Base-by-base conservation (phyloP, 2,113 vertebrate genomes). In the Sciurus niger region DNA sequence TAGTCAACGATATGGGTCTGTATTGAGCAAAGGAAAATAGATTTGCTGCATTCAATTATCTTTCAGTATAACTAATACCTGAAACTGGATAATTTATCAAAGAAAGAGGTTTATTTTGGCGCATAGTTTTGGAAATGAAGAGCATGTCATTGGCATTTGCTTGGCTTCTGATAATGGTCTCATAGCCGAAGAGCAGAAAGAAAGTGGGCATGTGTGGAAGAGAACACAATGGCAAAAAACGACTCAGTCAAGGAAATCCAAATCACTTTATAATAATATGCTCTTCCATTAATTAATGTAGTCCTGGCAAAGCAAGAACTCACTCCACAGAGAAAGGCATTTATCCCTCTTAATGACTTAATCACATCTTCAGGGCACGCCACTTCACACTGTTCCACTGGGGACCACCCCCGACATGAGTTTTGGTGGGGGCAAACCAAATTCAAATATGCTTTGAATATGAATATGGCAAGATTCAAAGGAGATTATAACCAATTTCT, bases 221-320 rank as follows among this genome's bases (percentile, higher is more conserved):
- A 80, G 55, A 32, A 7, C 22, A 16, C 7, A 8, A 58, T 4
- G 51, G 14, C 20, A 0, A 12, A 14, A 14, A 76, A 30, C 63
- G 30, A 13, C 1, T 8, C 3, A n/a, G 16, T 14, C 22, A 22
- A 11, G 30, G 10, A 74, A 77, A 11, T 1, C 0, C 6, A 55
- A 68, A 12, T 20, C 20, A n/a, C n/a, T 43, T 32, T 18, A 16
- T 7, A 9, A 28, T 14, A 74, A 3, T 11, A 34, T 51, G 24
- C 13, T 28, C 10, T 94, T 40, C 65, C 37, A 68, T 28, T n/a
- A 43, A 28, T 12, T 3, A 68, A 18, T 1, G 6, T 51, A 67
- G 55, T 20, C 68, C 20, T 63, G 17, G 1, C 0, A 40, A 6
- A 53, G 14, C 12, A 46, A 63, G 28, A 30, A 14, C 46, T 68